These are phyloP conservation scores for Tenebrio molitor DNA, from an alignment of 1,140 invertebrate genomes.

Conservation along the genomic window DNA sequence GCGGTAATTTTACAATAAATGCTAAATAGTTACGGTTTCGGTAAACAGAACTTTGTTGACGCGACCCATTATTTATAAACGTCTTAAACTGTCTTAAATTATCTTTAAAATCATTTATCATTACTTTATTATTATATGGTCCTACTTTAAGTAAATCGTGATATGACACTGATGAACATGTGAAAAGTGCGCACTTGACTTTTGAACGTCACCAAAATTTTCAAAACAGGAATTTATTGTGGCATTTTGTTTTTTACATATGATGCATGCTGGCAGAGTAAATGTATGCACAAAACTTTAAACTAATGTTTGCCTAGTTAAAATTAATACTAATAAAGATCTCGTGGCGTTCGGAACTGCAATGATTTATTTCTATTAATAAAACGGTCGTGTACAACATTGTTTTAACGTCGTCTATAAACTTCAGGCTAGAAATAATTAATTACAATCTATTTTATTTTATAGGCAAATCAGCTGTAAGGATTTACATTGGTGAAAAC, in stretches of 20 bases:
- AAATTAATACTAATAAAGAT: constrained; percentile 14
- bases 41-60: constrained; percentile 25
- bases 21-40: constrained; percentile 8
- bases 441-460: constrained; percentile 8
- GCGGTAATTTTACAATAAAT: constrained; percentile 31
- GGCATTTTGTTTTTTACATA: neutral
- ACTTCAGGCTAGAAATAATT: neutral
- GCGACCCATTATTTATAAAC: constrained; percentile 23
- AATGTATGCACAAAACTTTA: constrained; percentile 1
- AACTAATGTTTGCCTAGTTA: constrained; percentile 1
- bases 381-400: neutral
- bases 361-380: constrained; percentile 35
- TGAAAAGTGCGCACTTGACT: constrained; percentile 11
- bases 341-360: neutral
- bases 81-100: constrained; percentile 25
- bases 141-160: constrained; percentile 15
- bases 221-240: neutral
- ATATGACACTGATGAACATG: constrained; percentile 3
- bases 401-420: constrained; percentile 15
- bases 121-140: constrained; percentile 13
- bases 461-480: neutral
- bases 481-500: neutral
- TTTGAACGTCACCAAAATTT: neutral
- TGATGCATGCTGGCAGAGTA: neutral
- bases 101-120: constrained; percentile 17